A percentile compares a stretch with the other conserved stretches of the same genome.
phyloP scores from a whole-genome alignment of 2,113 vertebrate species.

The Pipra filicauda region DNA sequence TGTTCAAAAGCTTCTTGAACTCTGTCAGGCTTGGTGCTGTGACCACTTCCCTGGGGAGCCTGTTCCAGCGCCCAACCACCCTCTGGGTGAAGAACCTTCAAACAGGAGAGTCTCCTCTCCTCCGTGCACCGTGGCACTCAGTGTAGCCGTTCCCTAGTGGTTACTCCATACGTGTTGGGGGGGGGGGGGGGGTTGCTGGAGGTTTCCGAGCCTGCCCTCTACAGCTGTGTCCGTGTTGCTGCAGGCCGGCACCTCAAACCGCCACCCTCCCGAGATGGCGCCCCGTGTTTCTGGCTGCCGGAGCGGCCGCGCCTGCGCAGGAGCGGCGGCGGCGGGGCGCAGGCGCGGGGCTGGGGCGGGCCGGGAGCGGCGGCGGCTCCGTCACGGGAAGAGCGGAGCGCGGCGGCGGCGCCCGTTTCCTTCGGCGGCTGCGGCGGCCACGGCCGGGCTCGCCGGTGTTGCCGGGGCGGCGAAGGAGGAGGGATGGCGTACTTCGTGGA shows the following conservation, averaged over 20 bases:
- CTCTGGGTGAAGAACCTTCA: rapidly evolving
- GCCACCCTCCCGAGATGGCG: too few species aligned
- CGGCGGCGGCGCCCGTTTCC: slow-evolving; percentile 8
- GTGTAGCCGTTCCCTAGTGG: rapidly evolving
- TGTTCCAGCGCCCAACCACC: too few species aligned
- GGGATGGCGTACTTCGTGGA: slow-evolving; percentile 92
- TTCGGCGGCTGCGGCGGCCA: not conserved
- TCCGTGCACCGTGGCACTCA: rapidly evolving
- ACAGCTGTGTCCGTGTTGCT: rapidly evolving
- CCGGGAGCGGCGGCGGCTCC: not conserved
- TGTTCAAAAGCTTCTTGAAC: not conserved
- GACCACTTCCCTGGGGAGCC: not conserved
- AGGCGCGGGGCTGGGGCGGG: not conserved
- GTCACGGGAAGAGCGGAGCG: slow-evolving; percentile 34
- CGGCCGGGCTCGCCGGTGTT: not conserved
- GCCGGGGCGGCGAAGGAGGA: slow-evolving; percentile 74
- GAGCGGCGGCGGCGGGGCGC: not conserved
- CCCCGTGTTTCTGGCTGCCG: not conserved
- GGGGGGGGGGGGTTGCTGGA: rapidly evolving
- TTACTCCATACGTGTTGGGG: rapidly evolving
- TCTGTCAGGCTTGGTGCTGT: not conserved
- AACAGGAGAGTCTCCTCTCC: rapidly evolving
- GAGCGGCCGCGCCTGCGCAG: not conserved
- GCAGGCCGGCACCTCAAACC: rapidly evolving
- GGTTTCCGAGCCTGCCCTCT: rapidly evolving